Evolutionary conservation across 2,888 invertebrate genomes (phyloP).

Genomic region (Acleris holmiana): DNA sequence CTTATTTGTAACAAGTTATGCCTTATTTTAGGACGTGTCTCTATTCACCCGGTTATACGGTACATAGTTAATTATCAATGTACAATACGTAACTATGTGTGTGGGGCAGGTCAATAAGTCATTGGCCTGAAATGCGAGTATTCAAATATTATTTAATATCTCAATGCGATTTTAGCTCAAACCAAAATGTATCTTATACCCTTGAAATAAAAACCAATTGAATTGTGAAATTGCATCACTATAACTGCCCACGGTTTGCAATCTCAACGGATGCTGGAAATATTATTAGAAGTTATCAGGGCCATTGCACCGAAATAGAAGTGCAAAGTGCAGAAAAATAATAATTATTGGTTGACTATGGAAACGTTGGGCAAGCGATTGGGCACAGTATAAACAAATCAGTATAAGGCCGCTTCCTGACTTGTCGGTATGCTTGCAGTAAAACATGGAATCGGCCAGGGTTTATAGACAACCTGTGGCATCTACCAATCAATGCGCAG

Average conservation of each 20-base stretch:
- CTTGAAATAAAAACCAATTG: background rate
- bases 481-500: no score
- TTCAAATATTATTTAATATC: background rate
- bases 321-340: constrained; percentile 8
- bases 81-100: no score
- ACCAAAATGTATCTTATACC: background rate
- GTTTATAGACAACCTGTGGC: no score
- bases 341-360: background rate
- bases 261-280: constrained; percentile 7
- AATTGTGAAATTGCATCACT: background rate
- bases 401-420: no score
- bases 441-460: no score
- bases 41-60: no score
- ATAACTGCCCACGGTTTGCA: constrained; percentile 31
- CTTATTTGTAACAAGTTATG: no score
- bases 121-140: background rate
- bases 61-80: no score
- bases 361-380: no score
- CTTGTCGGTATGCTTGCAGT: no score
- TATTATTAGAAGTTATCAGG: constrained; percentile 24
- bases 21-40: no score
- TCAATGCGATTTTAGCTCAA: background rate
- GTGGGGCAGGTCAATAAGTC: background rate
- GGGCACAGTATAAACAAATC: no score
- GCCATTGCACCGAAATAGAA: constrained; percentile 28